Evolutionary conservation across 2,888 invertebrate genomes (phyloP).

Genomic region (Shargacucullia verbasci): DNA sequence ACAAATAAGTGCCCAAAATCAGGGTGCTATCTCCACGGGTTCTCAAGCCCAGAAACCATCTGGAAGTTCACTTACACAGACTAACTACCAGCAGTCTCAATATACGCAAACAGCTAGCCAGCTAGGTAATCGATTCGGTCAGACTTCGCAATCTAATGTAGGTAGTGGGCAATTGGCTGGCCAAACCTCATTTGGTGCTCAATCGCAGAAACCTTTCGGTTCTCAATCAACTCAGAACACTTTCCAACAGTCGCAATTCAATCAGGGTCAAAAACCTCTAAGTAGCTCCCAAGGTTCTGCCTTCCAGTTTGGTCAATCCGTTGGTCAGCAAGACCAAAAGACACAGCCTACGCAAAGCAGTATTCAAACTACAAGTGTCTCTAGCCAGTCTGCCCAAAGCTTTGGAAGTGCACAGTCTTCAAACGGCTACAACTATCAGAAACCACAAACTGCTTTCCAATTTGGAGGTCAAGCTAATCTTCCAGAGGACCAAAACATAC

Average conservation of each 20-base stretch:
- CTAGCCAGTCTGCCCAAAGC: conserved; percentile 2
- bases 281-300: conserved; percentile 17
- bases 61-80: conserved; percentile 24
- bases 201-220: conserved; percentile 42
- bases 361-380: conserved; percentile 6
- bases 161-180: conserved; percentile 30
- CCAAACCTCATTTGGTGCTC: conserved; percentile 46
- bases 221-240: conserved; percentile 19
- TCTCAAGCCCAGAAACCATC: conserved; percentile 33
- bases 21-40: conserved; percentile 11
- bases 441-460: conserved; percentile 27
- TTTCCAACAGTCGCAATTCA: conserved; percentile 28
- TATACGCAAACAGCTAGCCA: conserved; percentile 32
- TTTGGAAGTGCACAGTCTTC: conserved; percentile 4
- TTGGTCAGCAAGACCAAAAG: conserved; percentile 6
- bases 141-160: conserved; percentile 32
- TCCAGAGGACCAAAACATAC: conserved; percentile 29
- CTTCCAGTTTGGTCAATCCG: conserved; percentile 28
- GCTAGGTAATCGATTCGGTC: conserved; percentile 26
- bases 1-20: conserved; percentile 18
- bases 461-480: conserved; percentile 8
- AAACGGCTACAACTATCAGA: conserved; percentile 32
- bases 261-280: conserved; percentile 25
- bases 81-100: conserved; percentile 30
- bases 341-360: conserved; percentile 14